These are phyloP conservation scores for Megaceryle alcyon DNA, from an alignment of 2,797 vertebrate genomes.

Conservation along the genomic window DNA sequence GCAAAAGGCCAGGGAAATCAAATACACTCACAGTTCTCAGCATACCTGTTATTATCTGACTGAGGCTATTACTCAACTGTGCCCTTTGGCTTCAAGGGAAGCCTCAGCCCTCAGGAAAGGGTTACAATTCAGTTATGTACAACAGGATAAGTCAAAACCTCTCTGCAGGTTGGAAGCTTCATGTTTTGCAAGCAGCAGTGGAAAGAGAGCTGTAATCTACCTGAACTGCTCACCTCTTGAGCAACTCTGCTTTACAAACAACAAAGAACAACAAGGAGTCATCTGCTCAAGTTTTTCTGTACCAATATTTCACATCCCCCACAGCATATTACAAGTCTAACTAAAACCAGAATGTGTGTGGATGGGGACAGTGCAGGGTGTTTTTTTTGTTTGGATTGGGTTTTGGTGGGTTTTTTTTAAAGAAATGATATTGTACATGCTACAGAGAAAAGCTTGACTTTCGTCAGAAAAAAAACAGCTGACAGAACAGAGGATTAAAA, in stretches of 20 bases:
- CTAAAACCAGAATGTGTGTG: neutral
- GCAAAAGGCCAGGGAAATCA: neutral
- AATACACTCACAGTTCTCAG: neutral
- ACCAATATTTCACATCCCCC: neutral
- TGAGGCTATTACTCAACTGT: neutral
- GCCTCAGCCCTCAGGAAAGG: neutral
- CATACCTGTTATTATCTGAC: neutral
- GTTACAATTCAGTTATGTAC: neutral
- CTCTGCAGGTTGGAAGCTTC: neutral
- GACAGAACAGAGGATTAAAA: neutral
- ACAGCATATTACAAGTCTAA: neutral
- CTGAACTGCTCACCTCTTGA: constrained; percentile 52
- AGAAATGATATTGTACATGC: neutral
- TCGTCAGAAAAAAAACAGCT: neutral
- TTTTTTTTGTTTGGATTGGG: neutral
- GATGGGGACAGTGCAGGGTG: neutral
- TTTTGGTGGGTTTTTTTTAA: neutral
- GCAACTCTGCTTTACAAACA: constrained; percentile 34
- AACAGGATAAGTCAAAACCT: neutral
- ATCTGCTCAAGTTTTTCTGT: neutral
- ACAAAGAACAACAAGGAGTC: neutral
- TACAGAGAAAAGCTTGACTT: neutral
- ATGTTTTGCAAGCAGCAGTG: constrained; percentile 34
- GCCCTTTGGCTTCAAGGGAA: constrained; percentile 24
- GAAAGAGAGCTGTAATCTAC: constrained; percentile 28